A percentile compares a stretch with the other conserved stretches of the same genome.
These are phyloP conservation scores for Drosophila insularis DNA, from an alignment of 1,140 invertebrate genomes.

Conservation along the genomic window DNA sequence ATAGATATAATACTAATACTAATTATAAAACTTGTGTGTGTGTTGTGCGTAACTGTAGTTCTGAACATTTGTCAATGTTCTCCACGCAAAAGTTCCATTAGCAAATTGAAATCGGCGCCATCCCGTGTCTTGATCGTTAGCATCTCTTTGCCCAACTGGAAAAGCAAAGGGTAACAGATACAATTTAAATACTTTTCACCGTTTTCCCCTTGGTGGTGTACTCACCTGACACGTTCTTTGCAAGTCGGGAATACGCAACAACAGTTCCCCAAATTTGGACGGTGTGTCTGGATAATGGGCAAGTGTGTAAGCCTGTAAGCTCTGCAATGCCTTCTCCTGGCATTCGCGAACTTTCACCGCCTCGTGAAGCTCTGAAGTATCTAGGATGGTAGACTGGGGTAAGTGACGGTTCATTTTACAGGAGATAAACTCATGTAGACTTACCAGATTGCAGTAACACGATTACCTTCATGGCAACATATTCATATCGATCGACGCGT, in stretches of 20 bases:
- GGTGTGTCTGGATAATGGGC: constrained; percentile 95
- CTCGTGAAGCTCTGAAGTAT: constrained; percentile 95
- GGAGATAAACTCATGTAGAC: neutral
- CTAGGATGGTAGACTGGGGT: constrained; percentile 80
- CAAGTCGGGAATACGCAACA: constrained; percentile 96
- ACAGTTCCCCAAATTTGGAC: constrained; percentile 96
- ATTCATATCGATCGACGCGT: constrained; percentile 97
- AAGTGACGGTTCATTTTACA: neutral
- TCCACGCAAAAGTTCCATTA: constrained; percentile 96
- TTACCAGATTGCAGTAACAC: constrained; percentile 96
- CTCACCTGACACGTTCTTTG: constrained; percentile 95
- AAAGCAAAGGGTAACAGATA: neutral
- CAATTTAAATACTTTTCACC: neutral
- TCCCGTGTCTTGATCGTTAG: constrained; percentile 92
- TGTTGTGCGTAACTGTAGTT: constrained; percentile 24
- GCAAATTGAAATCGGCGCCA: constrained; percentile 94
- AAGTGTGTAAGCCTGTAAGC: constrained; percentile 95
- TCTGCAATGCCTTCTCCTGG: constrained; percentile 96
- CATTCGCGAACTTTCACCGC: constrained; percentile 95
- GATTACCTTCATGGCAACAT: constrained; percentile 97
- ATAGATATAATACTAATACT: constrained; percentile 70
- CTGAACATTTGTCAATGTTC: constrained; percentile 87
- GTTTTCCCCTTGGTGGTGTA: too few relatives aligned
- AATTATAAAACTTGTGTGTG: constrained; percentile 62
- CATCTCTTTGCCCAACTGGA: constrained; percentile 95